phyloP scores from a whole-genome alignment of 2,888 invertebrate species.

The Camptogramma bilineatum region DNA sequence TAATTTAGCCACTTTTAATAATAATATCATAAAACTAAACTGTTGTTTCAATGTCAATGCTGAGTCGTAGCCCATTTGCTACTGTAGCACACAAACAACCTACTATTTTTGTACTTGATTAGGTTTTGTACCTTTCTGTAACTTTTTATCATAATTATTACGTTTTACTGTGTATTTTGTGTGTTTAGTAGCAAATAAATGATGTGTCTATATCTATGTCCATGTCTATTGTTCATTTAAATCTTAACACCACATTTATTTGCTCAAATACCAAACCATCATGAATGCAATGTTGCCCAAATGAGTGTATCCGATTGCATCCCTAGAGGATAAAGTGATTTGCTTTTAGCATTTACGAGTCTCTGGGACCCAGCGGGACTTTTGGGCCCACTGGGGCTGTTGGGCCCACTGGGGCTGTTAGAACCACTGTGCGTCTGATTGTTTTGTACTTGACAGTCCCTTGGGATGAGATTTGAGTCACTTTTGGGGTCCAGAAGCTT shows the following conservation, averaged over 20 bases:
- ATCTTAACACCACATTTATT: slow-evolving; percentile 5
- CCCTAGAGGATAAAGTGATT: slow-evolving; percentile 61
- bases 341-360: slow-evolving; percentile 56
- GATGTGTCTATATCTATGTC: no score
- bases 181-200: no score
- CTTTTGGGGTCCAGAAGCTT: slow-evolving; percentile 14
- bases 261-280: slow-evolving; percentile 33
- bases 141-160: no score
- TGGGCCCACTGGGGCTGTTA: slow-evolving; percentile 21
- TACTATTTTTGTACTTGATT: no score
- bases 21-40: no score
- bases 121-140: no score
- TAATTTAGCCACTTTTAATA: no score
- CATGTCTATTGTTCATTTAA: neutral
- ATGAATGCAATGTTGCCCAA: slow-evolving; percentile 60
- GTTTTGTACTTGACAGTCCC: slow-evolving; percentile 33
- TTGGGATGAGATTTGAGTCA: slow-evolving; percentile 31
- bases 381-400: slow-evolving; percentile 17
- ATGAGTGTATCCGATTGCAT: slow-evolving; percentile 72
- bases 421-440: slow-evolving; percentile 39
- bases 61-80: no score
- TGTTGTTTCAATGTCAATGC: no score
- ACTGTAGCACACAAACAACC: no score
- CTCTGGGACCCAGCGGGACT: slow-evolving; percentile 22
- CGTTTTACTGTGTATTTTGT: no score